Percentiles rank a stretch among this genome's conserved stretches.
phyloP scores from a whole-genome alignment of 2,888 invertebrate genomes.

The Thereva unica region DNA sequence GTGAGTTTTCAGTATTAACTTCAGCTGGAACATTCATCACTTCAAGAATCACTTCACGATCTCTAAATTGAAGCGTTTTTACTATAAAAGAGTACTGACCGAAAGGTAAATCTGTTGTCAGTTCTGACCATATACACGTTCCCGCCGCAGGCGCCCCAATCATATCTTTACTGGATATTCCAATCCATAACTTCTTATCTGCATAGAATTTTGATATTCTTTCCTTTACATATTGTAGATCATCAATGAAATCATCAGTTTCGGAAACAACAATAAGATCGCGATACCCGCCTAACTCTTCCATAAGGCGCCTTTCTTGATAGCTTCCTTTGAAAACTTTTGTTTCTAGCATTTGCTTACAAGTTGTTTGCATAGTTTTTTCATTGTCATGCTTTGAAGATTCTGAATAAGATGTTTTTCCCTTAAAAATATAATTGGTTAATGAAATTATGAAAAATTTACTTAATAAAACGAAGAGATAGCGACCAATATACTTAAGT shows the following conservation, averaged over 20 bases:
- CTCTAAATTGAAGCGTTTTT: conserved; percentile 63
- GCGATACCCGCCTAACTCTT: conserved; percentile 61
- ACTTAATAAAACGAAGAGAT: too few species aligned
- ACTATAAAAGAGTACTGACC: conserved; percentile 70
- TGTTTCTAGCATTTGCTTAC: conserved; percentile 62
- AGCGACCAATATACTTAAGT: too few species aligned
- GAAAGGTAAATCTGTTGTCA: conserved; percentile 63
- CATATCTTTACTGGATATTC: conserved; percentile 53
- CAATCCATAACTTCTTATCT: conserved; percentile 58
- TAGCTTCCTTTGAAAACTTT: conserved; percentile 68
- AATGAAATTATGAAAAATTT: neutral
- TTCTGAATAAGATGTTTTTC: neutral
- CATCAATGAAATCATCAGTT: conserved; percentile 64
- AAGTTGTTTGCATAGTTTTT: conserved; percentile 50
- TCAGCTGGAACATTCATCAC: conserved; percentile 64
- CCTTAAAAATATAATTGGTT: conserved; percentile 2
- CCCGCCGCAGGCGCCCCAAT: conserved; percentile 53
- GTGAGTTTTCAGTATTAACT: conserved; percentile 54
- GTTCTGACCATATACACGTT: conserved; percentile 66
- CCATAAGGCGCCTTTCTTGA: conserved; percentile 66
- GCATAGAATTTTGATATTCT: conserved; percentile 59
- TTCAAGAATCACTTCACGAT: conserved; percentile 65
- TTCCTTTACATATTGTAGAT: conserved; percentile 60
- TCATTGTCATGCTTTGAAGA: conserved; percentile 42
- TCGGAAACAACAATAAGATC: conserved; percentile 66